Base-by-base conservation (phyloP, 2,888 invertebrate genomes). In the Parnassius apollo region DNA sequence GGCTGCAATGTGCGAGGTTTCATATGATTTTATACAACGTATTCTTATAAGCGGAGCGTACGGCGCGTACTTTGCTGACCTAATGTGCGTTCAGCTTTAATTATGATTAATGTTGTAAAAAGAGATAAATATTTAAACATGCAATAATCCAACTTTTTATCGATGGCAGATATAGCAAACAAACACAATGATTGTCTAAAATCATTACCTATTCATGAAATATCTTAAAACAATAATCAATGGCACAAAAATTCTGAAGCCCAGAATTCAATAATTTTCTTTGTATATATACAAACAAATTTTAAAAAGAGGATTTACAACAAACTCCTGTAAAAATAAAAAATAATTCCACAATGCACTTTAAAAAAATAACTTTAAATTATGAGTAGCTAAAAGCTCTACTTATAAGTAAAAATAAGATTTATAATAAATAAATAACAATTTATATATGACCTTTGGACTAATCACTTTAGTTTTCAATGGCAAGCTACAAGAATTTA, bases 381-480 rank as follows among this genome's bases (percentile, higher is more conserved):
- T 68, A 78, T 12, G 42, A 10, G 49, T 54, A 55, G 11, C 50
- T 18, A 45, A 22, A 18, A 51, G 57, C 42, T 12, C 11, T 54
- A 13, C 9, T 49, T 53, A 71, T 73, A 75, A 63, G 68, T 74
- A 71, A 73, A 35, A 59, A 49, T 42, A 25, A 59, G 13, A 2
- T 53, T 62, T 59, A 56, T 42, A 49, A 51, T 59, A 64, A 64
- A 64, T 59, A 60, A 64, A 56, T 57, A 56, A 64, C 48, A 60
- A 57, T 54, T 18, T 55, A 45, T 60, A 42, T 46, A 60, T 51
- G 55, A 60, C 81, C 88, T 88, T 87, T 86, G 88, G 88, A 77
- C 74, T 77, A 75, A 85, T 86, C 82, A 85, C 85, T 81, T 76
- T 81, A 66, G 75, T 68, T 77, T 72, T 77, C 67, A 81, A 85